Evolutionary conservation across 2,113 vertebrate species (phyloP).

Genomic region (Saimiri boliviensis): DNA sequence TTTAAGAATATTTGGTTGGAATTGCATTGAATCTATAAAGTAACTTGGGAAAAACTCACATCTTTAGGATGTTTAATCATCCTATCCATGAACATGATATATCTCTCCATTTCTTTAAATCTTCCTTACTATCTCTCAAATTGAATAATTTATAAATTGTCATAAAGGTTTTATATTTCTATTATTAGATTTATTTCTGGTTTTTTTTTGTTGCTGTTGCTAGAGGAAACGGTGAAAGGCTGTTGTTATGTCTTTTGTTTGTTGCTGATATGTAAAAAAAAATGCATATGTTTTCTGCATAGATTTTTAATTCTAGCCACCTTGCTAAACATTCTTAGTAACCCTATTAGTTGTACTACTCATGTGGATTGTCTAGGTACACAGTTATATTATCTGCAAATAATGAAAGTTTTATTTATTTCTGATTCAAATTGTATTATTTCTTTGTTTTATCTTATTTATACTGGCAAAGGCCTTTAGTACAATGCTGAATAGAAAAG

Average conservation of each 20-base stretch:
- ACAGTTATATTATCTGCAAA: not conserved
- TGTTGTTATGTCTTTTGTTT: not conserved
- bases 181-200: not conserved
- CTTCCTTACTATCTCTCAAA: not conserved
- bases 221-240: not conserved
- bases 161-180: not conserved
- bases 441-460: not conserved
- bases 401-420: not conserved
- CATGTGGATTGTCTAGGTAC: not conserved
- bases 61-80: not conserved
- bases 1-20: not conserved
- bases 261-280: not conserved
- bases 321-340: not conserved
- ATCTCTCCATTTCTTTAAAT: not conserved
- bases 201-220: not conserved
- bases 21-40: not conserved
- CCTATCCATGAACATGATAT: not conserved
- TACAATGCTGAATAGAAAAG: not conserved
- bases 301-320: not conserved
- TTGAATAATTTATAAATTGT: not conserved
- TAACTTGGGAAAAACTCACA: not conserved
- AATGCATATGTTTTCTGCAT: not conserved
- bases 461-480: not conserved
- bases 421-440: not conserved
- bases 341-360: not conserved